These are phyloP conservation scores for Onychorhynchus coronatus DNA, from an alignment of 2,113 vertebrate species.

Conservation along the genomic window DNA sequence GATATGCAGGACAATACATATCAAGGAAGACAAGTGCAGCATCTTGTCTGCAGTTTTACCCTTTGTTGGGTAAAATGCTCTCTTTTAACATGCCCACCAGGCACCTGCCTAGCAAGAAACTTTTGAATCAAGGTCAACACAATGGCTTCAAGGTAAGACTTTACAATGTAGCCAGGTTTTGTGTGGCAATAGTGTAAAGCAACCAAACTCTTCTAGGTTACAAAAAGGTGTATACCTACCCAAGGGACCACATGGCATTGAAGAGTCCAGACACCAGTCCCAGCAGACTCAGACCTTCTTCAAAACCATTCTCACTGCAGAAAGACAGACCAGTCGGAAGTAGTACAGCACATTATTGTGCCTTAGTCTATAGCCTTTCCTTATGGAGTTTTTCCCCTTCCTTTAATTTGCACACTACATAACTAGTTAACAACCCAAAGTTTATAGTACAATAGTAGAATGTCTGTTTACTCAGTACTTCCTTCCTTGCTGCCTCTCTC, in stretches of 20 bases:
- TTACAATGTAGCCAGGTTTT: background rate
- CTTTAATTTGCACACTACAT: background rate
- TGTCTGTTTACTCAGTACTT: background rate
- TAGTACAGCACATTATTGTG: slow-evolving; percentile 26
- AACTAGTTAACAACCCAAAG: background rate
- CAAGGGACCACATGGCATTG: slow-evolving; percentile 76
- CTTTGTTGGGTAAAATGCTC: background rate
- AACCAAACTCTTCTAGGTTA: background rate
- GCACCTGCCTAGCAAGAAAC: background rate
- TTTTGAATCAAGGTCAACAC: background rate
- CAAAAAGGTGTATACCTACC: slow-evolving; percentile 62
- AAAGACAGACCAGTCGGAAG: slow-evolving; percentile 1
- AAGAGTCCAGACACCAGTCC: slow-evolving; percentile 79
- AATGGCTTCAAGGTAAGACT: background rate
- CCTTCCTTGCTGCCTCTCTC: background rate
- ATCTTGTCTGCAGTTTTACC: background rate
- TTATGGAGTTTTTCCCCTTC: background rate
- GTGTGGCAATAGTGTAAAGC: background rate
- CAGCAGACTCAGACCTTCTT: slow-evolving; percentile 77
- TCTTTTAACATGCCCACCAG: background rate
- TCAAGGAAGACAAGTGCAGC: background rate
- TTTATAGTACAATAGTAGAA: background rate
- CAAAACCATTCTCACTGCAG: slow-evolving; percentile 80
- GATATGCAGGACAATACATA: background rate
- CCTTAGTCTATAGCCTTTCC: background rate